Evolutionary conservation across 2,888 invertebrate genomes (phyloP).

Genomic region (Crocallis elinguaria): DNA sequence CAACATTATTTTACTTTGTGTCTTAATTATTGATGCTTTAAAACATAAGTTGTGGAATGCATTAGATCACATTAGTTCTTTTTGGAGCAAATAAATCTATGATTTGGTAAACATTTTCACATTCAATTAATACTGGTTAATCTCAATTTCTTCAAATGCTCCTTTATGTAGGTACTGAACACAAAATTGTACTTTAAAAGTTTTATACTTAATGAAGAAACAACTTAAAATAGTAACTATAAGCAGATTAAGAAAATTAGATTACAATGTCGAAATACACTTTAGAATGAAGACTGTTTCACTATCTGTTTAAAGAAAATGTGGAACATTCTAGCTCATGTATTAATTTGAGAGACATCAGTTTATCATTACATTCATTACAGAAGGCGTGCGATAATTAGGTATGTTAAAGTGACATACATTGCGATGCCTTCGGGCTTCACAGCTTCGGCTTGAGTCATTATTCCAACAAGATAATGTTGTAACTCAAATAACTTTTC

Average conservation of each 20-base stretch:
- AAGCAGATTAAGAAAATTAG: conserved; percentile 1
- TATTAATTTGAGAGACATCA: conserved; percentile 10
- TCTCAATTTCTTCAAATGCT: conserved; percentile 25
- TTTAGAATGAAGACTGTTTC: not conserved
- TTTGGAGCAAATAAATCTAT: conserved; percentile 24
- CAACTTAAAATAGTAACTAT: conserved; percentile 2
- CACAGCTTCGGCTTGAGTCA: not conserved
- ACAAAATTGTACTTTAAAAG: conserved; percentile 13
- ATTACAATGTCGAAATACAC: not conserved
- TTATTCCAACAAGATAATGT: conserved; percentile 2
- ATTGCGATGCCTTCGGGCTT: not conserved
- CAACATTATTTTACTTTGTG: conserved; percentile 7
- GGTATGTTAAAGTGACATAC: conserved; percentile 11
- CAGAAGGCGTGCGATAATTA: not conserved
- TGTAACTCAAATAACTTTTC: not conserved
- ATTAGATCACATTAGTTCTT: conserved; percentile 25
- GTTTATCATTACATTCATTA: not conserved
- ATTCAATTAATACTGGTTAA: conserved; percentile 30
- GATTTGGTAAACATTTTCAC: conserved; percentile 24
- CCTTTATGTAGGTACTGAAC: conserved; percentile 12
- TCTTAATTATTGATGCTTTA: conserved; percentile 8
- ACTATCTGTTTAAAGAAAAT: not conserved
- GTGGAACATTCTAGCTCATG: conserved; percentile 1
- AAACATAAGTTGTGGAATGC: conserved; percentile 26
- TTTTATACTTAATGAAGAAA: conserved; percentile 7